Evolutionary conservation across 2,888 invertebrate genomes (phyloP), one percentile per base, ranked within the genome.

Genomic region (Macrophya annulata): DNA sequence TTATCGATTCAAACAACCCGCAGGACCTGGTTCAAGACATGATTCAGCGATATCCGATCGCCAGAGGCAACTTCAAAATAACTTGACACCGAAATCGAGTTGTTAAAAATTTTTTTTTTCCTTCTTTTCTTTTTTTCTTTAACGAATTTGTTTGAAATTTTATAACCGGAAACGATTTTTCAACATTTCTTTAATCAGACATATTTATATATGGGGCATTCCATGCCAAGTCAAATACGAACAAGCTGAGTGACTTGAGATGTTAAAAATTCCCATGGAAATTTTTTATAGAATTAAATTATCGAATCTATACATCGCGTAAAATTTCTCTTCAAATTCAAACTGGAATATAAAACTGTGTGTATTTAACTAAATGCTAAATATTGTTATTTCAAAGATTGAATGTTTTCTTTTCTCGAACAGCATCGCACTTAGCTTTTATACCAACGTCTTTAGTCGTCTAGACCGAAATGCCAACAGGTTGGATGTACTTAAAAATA

Each of bases 11-110:
- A 51, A 68, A 83, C 68, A 51, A 25, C 48, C 45, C 25, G 81
- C 43, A n/a, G 81, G 37, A 81, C 83, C 68, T 5, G 68, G 31
- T 15, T 81, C 62, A n/a, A 77, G 31, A 17, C 10, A 83, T 83
- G 83, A 83, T 83, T 83, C 83, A 83, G 83, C 68, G 68, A 71
- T 83, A 81, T 62, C 40, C 81, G 74, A 74, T 74, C 21, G 74
- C 74, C n/a, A 17, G 9, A 10, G 77, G n/a, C 55, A 15, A 55
- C 21, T 40, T 74, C 10, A 4, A 74, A 21, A 74, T 43, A 12
- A 74, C 12, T 21, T 45, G 31, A 68, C 25, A 12, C 68, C 25
- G 37, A 17, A 68, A 68, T 62, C 68, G 68, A 37, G 8, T 17
- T 12, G 17, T 68, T 12, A 1, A 37, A 17, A 12, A 3, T 12